Conservation (phyloP, 1,140 invertebrate genomes). For the Drosophila parvula region DNA sequence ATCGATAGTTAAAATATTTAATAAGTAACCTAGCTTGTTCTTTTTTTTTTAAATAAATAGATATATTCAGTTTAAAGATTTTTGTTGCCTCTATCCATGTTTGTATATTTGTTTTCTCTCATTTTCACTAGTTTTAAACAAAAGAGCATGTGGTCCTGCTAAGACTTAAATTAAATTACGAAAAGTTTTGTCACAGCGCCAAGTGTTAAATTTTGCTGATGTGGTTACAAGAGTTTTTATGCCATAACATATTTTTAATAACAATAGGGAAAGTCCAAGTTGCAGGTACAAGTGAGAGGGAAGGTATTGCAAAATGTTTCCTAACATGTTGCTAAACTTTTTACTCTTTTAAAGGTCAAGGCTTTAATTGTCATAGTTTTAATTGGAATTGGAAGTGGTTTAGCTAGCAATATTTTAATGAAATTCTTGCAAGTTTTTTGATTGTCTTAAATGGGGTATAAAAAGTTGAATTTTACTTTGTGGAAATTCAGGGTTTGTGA, state of each 20-base stretch:
- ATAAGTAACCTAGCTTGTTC: too few species aligned
- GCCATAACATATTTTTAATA: not conserved
- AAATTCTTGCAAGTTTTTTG: not conserved
- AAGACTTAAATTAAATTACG: slow-evolving; percentile 24
- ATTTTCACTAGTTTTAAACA: not conserved
- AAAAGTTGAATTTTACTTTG: not conserved
- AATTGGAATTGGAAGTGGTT: not conserved
- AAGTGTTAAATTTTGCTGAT: slow-evolving; percentile 23
- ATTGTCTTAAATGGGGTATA: not conserved
- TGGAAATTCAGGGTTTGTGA: too few species aligned
- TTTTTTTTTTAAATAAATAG: too few species aligned
- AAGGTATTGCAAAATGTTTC: not conserved
- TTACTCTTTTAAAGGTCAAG: not conserved
- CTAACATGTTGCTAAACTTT: slow-evolving; percentile 1
- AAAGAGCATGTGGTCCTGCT: not conserved
- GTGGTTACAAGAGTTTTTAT: not conserved
- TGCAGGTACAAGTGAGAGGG: not conserved
- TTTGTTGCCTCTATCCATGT: not conserved
- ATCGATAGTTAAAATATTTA: too few species aligned
- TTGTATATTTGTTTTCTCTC: not conserved
- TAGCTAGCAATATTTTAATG: not conserved
- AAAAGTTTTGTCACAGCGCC: slow-evolving; percentile 18
- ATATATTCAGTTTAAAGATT: not conserved
- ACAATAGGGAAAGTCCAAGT: not conserved
- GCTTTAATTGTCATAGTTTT: not conserved